Evolutionary conservation across 2,113 vertebrate genomes (phyloP).

Genomic region (Nothocercus julius): DNA sequence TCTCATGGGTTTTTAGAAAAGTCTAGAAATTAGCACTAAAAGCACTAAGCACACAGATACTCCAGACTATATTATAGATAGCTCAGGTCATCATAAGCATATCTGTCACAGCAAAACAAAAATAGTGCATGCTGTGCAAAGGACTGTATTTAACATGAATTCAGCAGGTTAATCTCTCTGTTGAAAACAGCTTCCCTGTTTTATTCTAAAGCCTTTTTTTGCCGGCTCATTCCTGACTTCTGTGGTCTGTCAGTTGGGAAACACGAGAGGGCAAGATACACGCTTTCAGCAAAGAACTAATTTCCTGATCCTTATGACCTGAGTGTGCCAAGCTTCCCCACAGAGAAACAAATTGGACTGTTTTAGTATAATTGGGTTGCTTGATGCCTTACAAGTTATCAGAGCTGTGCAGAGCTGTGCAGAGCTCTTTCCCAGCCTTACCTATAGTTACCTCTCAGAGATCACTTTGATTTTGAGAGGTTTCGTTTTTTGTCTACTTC

Average conservation of each 20-base stretch:
- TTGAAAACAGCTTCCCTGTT: neutral
- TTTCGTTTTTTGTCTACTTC: neutral
- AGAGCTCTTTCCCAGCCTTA: slow-evolving; percentile 37
- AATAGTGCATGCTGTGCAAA: neutral
- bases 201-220: neutral
- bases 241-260: slow-evolving; percentile 26
- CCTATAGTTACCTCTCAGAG: slow-evolving; percentile 4
- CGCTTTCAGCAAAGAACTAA: slow-evolving; percentile 43
- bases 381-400: slow-evolving; percentile 57
- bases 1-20: slow-evolving; percentile 2
- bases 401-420: slow-evolving; percentile 56
- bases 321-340: slow-evolving; percentile 45
- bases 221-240: slow-evolving; percentile 20
- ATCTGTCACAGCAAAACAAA: neutral
- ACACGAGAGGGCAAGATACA: slow-evolving; percentile 34
- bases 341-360: slow-evolving; percentile 72
- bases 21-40: neutral
- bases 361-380: slow-evolving; percentile 72
- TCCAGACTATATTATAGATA: neutral
- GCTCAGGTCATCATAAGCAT: neutral
- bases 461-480: neutral
- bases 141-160: neutral
- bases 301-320: slow-evolving; percentile 61
- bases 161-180: neutral
- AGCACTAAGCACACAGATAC: neutral